Evolutionary conservation across 2,797 vertebrate species (phyloP), one percentile per base, ranked within the genome.

Genomic region (Alcedo quadribrachys): DNA sequence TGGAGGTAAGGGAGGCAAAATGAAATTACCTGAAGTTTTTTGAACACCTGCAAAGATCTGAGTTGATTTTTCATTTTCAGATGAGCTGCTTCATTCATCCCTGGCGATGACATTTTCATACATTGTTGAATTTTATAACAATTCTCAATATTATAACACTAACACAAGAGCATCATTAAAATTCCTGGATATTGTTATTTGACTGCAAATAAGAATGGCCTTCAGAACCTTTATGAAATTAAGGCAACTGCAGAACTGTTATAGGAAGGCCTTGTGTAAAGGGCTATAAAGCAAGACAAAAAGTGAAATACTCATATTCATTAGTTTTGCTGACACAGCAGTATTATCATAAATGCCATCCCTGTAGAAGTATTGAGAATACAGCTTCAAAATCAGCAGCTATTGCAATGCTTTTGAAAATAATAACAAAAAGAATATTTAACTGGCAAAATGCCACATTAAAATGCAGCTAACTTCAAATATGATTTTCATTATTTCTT

Each of bases 101-200:
- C 35, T 87, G 57, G 33, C 12, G 8, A 89, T 90, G 93, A 85
- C 90, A 95, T 94, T 95, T 92, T 92, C 92, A 93, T 94, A 95
- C 76, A 0, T 79, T 94, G 92, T 89, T 94, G 92, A 82, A 90
- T 95, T 95, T 96, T 96, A 92, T 78, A 92, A 92, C 86, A 94
- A 79, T 85, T 93, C 62, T 78, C 51, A 81, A 53, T 63, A 89
- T 82, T 71, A 24, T 21, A 85, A 81, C 51, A 63, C 48, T 85
- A 90, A 94, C 63, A 48, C 55, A 87, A 81, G n/a, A 71, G 11
- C 51, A 28, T 74, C 90, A 70, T 89, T 96, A 92, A 94, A 94
- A 85, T 61, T 66, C 80, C 57, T 0, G 0, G 57, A 57, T 92
- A 73, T 67, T 83, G 70, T 85, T 93, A 67, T 54, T 89, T 93